Base-by-base conservation (phyloP, 2,888 invertebrate genomes). In the Tenthredo scrophulariae region DNA sequence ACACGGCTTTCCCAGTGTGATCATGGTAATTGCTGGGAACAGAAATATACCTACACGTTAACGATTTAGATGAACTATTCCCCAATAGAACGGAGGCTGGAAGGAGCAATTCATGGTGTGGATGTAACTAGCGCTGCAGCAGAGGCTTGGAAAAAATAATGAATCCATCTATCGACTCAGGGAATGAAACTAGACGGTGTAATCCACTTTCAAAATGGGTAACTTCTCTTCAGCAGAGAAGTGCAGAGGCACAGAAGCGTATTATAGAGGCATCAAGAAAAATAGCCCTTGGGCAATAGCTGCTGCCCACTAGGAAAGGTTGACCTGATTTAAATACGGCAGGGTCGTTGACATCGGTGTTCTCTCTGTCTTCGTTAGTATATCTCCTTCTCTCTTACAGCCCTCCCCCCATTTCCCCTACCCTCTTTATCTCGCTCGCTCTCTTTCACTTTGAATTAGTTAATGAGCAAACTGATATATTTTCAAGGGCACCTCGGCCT, bases 211-310 rank as follows among this genome's bases (percentile, higher is more conserved):
- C 54, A 40, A 77, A 77, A 77, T 50, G 77, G 54, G 77, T 77
- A 77, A 77, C 54, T 77, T 33, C 77, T 50, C 77, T 29, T 29
- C 22, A n/a, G 54, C 54, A 77, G 6, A 7, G 13, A 26, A 46
- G 83, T 43, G 67, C 67, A 43, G 40, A 65, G 54, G 67, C 67
- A 83, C 43, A 18, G 77, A 22, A 50, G n/a, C 62, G 83, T 80
- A 80, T 70, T 83, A 65, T 46, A 83, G 83, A 83, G 26, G 67
- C 70, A 65, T 83, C 67, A 50, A 83, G 83, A 83, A 83, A 83
- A 83, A 83, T 83, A 83, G 83, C 83, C 83, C 83, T 83, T 83
- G 50, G 83, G 83, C 83, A 83, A 67, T 83, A 83, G 67, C 83
- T 83, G 40, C 46, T 83, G 83, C 70, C 83, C 83, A 70, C 83